Percentiles rank a stretch among this genome's conserved stretches.
phyloP scores from a whole-genome alignment of 2,113 vertebrate genomes.

The Fulica atra region DNA sequence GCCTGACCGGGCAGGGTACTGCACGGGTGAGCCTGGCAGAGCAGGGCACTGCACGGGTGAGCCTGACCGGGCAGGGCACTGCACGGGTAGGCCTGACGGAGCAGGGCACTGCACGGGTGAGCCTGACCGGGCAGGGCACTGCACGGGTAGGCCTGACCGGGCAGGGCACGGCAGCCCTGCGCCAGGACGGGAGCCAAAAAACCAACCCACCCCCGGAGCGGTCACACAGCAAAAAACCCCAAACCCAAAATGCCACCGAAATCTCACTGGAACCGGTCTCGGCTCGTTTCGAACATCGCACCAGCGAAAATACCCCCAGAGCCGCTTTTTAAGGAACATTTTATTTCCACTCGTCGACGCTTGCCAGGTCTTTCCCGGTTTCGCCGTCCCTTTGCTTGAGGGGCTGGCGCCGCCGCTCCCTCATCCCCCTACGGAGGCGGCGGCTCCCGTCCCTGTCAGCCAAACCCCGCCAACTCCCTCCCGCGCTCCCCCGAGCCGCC shows the following conservation, averaged over 20 bases:
- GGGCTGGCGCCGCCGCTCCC: fast-evolving
- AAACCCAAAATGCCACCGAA: fast-evolving
- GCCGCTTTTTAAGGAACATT: too few species aligned
- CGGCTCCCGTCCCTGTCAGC: fast-evolving
- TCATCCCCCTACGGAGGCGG: fast-evolving
- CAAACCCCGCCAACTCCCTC: too few species aligned
- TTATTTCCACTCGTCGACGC: fast-evolving
- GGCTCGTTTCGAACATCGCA: background rate
- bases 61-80: too few species aligned
- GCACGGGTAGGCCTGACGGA: too few species aligned
- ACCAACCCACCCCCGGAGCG: background rate
- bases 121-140: too few species aligned
- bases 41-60: background rate
- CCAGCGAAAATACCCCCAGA: fast-evolving
- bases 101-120: too few species aligned
- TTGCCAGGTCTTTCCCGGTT: background rate
- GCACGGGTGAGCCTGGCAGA: too few species aligned
- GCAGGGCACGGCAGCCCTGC: background rate
- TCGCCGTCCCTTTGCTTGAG: fast-evolving
- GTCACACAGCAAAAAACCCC: background rate
- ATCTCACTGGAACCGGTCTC: background rate
- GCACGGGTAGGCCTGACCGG: too few species aligned
- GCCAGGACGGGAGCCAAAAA: background rate
- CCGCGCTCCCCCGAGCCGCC: fast-evolving
- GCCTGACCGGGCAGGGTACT: too few species aligned